A percentile compares a stretch with the other conserved stretches of the same genome.
Evolutionary conservation across 92 coral and sea anemone species (phyloP).

Genomic region (Zoanthus sansibaricus): DNA sequence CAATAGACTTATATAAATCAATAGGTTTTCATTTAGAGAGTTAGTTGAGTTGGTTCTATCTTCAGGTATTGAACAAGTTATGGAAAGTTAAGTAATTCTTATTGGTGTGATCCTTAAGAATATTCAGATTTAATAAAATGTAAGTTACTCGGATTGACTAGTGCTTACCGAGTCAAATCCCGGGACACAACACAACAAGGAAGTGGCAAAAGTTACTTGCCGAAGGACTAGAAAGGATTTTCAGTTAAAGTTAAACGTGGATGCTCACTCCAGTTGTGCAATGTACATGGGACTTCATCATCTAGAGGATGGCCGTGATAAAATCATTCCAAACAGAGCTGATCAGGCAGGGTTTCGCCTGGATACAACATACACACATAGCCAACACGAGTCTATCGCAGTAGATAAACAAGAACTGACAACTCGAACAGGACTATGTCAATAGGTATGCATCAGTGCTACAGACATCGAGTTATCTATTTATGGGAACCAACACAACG

Average conservation of each 20-base stretch:
- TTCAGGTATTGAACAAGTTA: too few relatives aligned
- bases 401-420: constrained; percentile 40
- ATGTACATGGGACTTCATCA: constrained; percentile 52
- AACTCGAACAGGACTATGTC: constrained; percentile 46
- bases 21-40: too few relatives aligned
- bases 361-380: constrained; percentile 20
- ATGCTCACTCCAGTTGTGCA: constrained; percentile 60
- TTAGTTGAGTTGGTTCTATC: too few relatives aligned
- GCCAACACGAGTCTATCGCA: constrained; percentile 32
- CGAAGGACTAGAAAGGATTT: constrained; percentile 68
- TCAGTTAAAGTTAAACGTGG: constrained; percentile 49
- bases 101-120: too few relatives aligned
- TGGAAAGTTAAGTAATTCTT: too few relatives aligned
- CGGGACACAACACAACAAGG: constrained; percentile 7
- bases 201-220: constrained; percentile 46
- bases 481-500: constrained; percentile 52
- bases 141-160: too few relatives aligned
- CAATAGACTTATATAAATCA: too few relatives aligned
- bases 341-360: constrained; percentile 49
- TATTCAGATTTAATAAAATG: too few relatives aligned
- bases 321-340: constrained; percentile 44
- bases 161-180: too few relatives aligned
- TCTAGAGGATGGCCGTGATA: constrained; percentile 32
- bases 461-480: constrained; percentile 39
- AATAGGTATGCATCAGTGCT: constrained; percentile 33